Percentiles rank a stretch among this genome's conserved stretches.
phyloP scores from a whole-genome alignment of 2,113 vertebrate genomes.

The Mus pahari region DNA sequence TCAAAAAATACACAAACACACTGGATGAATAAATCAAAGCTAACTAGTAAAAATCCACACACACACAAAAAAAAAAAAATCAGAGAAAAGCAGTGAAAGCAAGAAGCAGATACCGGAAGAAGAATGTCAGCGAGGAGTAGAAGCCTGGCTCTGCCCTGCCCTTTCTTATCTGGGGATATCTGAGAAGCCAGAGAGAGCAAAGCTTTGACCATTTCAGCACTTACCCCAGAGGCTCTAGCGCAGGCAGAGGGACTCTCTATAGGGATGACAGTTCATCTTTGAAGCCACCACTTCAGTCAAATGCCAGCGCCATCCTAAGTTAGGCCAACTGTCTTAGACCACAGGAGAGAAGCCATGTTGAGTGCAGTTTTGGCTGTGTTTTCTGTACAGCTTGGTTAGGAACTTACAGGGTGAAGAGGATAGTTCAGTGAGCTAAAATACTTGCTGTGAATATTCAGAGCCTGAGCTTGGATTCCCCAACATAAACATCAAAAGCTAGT shows the following conservation, averaged over 20 bases:
- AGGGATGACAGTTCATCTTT: not conserved
- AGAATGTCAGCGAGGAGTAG: accelerated
- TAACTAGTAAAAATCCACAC: not conserved
- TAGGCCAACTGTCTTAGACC: not conserved
- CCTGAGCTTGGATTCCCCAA: not conserved
- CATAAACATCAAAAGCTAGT: no score
- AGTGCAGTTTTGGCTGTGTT: not conserved
- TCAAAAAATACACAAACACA: not conserved
- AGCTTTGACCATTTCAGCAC: not conserved
- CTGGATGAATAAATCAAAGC: not conserved
- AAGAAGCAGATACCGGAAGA: not conserved
- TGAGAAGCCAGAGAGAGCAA: not conserved
- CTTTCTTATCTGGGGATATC: not conserved
- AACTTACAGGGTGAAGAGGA: not conserved
- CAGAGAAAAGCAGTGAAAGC: no score
- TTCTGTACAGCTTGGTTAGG: not conserved
- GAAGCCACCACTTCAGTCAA: not conserved
- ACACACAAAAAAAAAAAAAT: no score
- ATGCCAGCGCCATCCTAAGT: not conserved
- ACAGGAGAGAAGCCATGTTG: no score
- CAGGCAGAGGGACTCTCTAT: not conserved
- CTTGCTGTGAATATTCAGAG: not conserved
- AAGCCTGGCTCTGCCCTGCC: not conserved
- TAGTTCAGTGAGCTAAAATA: no score
- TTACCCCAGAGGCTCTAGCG: not conserved